Evolutionary conservation across 92 coral and sea anemone genomes (phyloP), one percentile per base, ranked within the genome.

Genomic region (Ricordea florida): DNA sequence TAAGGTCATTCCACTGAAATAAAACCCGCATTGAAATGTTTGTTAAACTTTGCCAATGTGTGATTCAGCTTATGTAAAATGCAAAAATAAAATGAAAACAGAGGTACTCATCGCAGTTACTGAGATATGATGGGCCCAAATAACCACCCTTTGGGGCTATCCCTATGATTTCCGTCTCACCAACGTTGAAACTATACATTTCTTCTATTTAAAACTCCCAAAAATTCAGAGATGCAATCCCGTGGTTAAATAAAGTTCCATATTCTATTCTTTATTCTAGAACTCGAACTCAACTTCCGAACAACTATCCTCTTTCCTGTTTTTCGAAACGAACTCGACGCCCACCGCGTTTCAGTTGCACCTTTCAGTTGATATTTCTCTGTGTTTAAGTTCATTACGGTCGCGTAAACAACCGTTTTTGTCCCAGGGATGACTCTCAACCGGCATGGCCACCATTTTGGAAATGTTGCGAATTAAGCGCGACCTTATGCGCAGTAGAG

Each of bases 351-450:
- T 11, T 24, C 29, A 15, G 28, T 45, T 16, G 29, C 27, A 66
- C 44, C 5, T 45, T 14, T 20, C 30, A 1, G 74, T 40, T 6
- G 61, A 66, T 10, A 65, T 42, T 28, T 65, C 13, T 43, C 72
- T 2, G 23, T 40, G 72, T 65, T 65, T 65, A n/a, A 25, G 2
- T 21, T 65, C 57, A 40, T 37, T 65, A 42, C 3, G 38, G 8
- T 36, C 44, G n/a, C 72, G 57, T 14, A 65, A 65, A 65, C 72
- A 65, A 45, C 72, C 72, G 41, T 27, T 43, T 25, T 65, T 65
- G 57, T 65, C 72, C 28, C 72, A 40, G 2, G 57, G 72, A 36
- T 27, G 72, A 32, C 22, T 21, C 35, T 25, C 28, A 13, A 32
- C 7, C 6, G 42, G 25, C 23, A 65, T 42, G 32, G 58, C 72